Percentiles rank a stretch among this genome's conserved stretches.
These are phyloP conservation scores for Xyliphius kryptos DNA, from an alignment of 2,113 vertebrate species.

Conservation along the genomic window DNA sequence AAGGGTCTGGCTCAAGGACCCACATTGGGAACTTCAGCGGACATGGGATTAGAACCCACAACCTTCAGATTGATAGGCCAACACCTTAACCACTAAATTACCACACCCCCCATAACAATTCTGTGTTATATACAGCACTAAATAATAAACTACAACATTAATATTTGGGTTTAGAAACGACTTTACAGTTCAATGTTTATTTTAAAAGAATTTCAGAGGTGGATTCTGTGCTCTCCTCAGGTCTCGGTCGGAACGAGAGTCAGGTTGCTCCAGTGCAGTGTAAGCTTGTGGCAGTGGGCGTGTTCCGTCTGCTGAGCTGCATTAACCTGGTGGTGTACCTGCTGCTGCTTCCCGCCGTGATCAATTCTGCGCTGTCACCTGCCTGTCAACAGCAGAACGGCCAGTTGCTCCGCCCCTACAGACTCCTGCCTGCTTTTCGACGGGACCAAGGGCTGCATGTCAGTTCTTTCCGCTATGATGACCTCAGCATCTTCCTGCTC, in stretches of 20 bases:
- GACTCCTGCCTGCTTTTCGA: constrained; percentile 81
- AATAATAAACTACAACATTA: no score
- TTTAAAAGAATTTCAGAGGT: no score
- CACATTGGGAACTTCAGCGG: no score
- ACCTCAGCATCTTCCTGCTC: constrained; percentile 87
- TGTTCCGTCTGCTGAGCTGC: constrained; percentile 86
- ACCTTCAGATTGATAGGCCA: no score
- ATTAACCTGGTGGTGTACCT: constrained; percentile 80
- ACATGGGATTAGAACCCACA: no score
- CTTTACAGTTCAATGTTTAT: no score
- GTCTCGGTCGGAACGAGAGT: constrained; percentile 74
- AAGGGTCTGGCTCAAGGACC: no score
- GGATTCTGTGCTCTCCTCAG: no score
- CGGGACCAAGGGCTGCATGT: constrained; percentile 66
- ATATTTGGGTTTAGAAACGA: no score
- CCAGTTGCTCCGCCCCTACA: constrained; percentile 77
- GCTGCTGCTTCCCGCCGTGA: constrained; percentile 68
- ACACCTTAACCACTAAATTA: no score
- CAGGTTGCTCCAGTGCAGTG: constrained; percentile 76
- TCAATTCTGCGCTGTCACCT: constrained; percentile 73
- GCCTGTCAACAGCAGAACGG: constrained; percentile 71
- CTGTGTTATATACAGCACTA: no score
- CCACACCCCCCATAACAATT: no score
- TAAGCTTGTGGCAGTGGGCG: constrained; percentile 85
- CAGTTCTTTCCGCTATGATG: constrained; percentile 64